Evolutionary conservation across 2,113 vertebrate species (phyloP).

Genomic region (Porphyrio hochstetteri): DNA sequence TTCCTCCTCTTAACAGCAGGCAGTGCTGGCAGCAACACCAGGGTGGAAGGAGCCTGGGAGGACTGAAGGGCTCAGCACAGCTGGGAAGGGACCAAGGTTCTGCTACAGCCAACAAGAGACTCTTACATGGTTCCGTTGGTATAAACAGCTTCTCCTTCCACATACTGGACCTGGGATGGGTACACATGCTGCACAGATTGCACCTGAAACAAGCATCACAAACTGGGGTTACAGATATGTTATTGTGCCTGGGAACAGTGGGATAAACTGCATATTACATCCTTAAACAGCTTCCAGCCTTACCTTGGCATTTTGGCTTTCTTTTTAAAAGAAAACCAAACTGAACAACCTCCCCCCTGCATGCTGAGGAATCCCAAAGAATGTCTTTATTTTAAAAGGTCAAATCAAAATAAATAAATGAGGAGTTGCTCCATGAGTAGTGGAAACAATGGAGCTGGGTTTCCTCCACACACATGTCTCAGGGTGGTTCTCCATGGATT

Average conservation of each 20-base stretch:
- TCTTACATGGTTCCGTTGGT: slow-evolving; percentile 95
- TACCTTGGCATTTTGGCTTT: not conserved
- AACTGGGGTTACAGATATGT: fast-evolving
- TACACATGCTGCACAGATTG: slow-evolving; percentile 91
- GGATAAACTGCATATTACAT: not conserved
- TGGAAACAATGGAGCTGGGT: slow-evolving; percentile 45
- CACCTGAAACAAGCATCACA: slow-evolving; percentile 76
- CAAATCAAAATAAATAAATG: slow-evolving; percentile 3
- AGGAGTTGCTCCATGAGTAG: not conserved
- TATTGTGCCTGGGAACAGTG: not conserved
- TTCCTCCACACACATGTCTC: not conserved
- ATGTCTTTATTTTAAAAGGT: not conserved
- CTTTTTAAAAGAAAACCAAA: not conserved
- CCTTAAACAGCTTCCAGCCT: not conserved
- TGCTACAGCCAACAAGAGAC: not conserved
- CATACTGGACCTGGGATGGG: slow-evolving; percentile 93
- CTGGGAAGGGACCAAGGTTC: not conserved
- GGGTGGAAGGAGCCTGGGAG: not conserved
- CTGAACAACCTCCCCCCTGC: not conserved
- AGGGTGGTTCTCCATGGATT: not conserved
- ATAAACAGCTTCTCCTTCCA: slow-evolving; percentile 92
- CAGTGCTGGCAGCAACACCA: not conserved
- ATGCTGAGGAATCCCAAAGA: not conserved
- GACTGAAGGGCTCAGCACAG: not conserved
- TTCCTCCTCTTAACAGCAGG: not conserved